These are phyloP conservation scores for Scolanthus callimorphus DNA, from an alignment of 92 coral and sea anemone genomes.

Conservation along the genomic window DNA sequence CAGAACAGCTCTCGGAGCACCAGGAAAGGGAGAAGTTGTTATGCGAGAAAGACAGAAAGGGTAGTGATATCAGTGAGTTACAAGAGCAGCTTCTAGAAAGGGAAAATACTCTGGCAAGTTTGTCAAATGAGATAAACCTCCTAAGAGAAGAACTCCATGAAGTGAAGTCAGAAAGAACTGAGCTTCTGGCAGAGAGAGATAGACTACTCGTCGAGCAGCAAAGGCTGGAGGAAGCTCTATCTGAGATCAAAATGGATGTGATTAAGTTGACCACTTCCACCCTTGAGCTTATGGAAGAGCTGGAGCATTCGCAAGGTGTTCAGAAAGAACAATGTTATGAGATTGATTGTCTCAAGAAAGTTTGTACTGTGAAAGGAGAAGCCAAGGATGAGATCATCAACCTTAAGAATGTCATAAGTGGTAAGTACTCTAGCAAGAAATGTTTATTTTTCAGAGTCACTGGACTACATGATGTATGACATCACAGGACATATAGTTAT, in stretches of 20 bases:
- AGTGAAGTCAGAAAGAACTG: conserved; percentile 3
- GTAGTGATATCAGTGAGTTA: conserved; percentile 20
- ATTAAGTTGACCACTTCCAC: conserved; percentile 71
- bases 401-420: conserved; percentile 79
- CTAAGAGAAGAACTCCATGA: conserved; percentile 39
- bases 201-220: conserved; percentile 42
- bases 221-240: conserved; percentile 53
- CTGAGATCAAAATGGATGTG: conserved; percentile 76
- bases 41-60: conserved; percentile 1
- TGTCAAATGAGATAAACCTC: conserved; percentile 25
- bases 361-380: conserved; percentile 72
- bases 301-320: conserved; percentile 78
- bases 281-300: conserved; percentile 90
- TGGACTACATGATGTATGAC: too few species aligned
- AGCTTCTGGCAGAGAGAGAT: conserved; percentile 17
- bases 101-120: conserved; percentile 14
- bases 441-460: too few species aligned
- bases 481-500: too few species aligned
- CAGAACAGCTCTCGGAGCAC: conserved; percentile 13
- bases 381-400: conserved; percentile 77
- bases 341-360: conserved; percentile 84
- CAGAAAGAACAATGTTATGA: conserved; percentile 89
- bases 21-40: conserved; percentile 9
- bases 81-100: conserved; percentile 33
- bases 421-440: conserved; percentile 41